These are phyloP conservation scores for Anthophora plumipes DNA, from an alignment of 2,888 invertebrate genomes.

Conservation along the genomic window DNA sequence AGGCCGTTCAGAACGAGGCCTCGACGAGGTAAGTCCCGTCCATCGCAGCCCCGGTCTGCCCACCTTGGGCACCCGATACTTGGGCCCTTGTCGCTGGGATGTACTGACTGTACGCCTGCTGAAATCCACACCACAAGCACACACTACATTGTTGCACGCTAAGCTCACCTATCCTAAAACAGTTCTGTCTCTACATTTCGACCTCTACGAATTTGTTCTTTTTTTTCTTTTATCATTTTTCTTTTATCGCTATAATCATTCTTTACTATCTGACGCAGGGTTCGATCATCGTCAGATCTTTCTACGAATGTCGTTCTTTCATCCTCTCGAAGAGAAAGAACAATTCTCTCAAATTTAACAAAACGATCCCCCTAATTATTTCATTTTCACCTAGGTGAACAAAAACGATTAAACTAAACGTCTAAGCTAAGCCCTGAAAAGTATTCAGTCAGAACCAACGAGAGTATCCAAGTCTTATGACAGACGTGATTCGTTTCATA, in stretches of 20 bases:
- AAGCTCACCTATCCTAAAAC: constrained; percentile 77
- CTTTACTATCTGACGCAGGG: too few species aligned
- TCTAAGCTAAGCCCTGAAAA: constrained; percentile 19
- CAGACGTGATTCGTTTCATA: constrained; percentile 7
- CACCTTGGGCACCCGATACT: constrained; percentile 86
- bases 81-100: constrained; percentile 93
- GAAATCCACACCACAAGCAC: constrained; percentile 85
- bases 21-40: constrained; percentile 94
- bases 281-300: too few species aligned
- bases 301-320: too few species aligned
- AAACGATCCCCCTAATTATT: too few species aligned
- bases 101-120: constrained; percentile 94
- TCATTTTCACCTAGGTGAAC: too few species aligned
- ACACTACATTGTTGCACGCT: constrained; percentile 84
- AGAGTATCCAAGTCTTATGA: not conserved
- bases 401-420: too few species aligned
- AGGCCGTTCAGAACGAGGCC: constrained; percentile 89
- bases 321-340: too few species aligned
- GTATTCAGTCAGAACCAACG: not conserved
- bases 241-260: too few species aligned
- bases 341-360: too few species aligned
- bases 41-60: constrained; percentile 93
- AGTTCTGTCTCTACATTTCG: constrained; percentile 45
- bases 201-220: constrained; percentile 22
- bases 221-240: too few species aligned